Conservation (phyloP, 1,140 invertebrate genomes). For the Drosophila simulans region DNA sequence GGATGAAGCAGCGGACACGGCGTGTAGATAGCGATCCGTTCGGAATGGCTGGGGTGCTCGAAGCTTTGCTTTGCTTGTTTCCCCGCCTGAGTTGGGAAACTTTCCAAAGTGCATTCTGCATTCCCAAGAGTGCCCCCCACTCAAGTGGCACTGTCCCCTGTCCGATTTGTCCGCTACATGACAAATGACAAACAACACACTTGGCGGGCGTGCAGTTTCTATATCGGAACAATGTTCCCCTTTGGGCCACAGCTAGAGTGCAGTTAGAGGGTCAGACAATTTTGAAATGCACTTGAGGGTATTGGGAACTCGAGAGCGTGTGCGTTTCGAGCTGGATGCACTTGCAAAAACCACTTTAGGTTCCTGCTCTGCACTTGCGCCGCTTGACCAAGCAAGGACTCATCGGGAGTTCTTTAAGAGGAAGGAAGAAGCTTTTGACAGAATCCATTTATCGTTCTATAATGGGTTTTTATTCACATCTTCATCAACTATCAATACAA, state of each 20-base stretch:
- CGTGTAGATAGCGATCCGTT: conserved; percentile 47
- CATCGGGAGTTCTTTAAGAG: neutral
- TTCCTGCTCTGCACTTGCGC: conserved; percentile 30
- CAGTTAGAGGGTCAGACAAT: conserved; percentile 52
- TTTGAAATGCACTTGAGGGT: conserved; percentile 77
- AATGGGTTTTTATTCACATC: too few relatives aligned
- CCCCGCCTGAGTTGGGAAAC: conserved; percentile 37
- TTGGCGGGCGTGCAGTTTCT: conserved; percentile 14
- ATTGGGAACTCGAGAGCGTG: conserved; percentile 29
- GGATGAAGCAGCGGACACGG: conserved; percentile 20
- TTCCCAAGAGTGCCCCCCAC: conserved; percentile 31
- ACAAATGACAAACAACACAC: conserved; percentile 44
- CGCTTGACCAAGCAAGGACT: conserved; percentile 2
- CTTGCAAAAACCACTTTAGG: conserved; percentile 10
- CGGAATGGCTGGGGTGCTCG: conserved; percentile 16
- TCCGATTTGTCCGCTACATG: conserved; percentile 24
- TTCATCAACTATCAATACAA: too few relatives aligned
- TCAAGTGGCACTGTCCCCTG: conserved; percentile 25
- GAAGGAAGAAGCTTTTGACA: neutral
- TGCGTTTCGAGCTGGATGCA: neutral
- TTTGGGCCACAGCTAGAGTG: conserved; percentile 12
- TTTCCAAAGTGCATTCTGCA: conserved; percentile 75
- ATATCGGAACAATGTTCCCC: conserved; percentile 46
- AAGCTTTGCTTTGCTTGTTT: conserved; percentile 9
- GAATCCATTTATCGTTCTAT: too few relatives aligned